Evolutionary conservation across 2,113 vertebrate genomes (phyloP), one percentile per base, ranked within the genome.

Genomic region (Prunella himalayana): DNA sequence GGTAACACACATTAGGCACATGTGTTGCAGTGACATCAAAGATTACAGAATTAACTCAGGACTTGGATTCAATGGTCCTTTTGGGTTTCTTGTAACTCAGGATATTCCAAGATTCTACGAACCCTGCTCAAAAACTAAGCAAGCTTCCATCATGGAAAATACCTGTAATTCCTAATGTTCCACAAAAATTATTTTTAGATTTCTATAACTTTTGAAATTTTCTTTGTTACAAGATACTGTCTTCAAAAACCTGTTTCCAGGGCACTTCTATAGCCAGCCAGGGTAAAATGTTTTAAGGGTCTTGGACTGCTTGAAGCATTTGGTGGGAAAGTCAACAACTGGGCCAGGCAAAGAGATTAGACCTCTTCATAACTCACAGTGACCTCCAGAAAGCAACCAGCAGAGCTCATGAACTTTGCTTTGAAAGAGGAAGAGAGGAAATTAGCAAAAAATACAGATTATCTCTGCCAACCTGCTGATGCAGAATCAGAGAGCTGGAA

Each of bases 41-140:
- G 28, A 35, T 33, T 69, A 57, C 19, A 57, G 41, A 88, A 88
- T 16, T 30, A 68, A 66, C 7, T 11, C 35, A 61, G n/a, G 47
- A 35, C 5, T 2, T 47, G 20, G 24, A 68, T 47, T 47, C 0
- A 0, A 31, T 44, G 28, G 6, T 44, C 33, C 22, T 65, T 65
- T 12, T 35, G 25, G 4, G 8, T 35, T 82, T 13, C 30, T 68
- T 47, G 9, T 49, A 47, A 41, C 11, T 22, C 24, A 41, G 11
- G 21, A 35, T 41, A 41, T 41, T 47, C 24, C 22, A 41, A 54
- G 20, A 31, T 31, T 76, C 30, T 41, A 9, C 9, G 24, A 41
- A 54, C 4, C 9, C 25, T 72, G 16, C 17, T 65, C 25, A 49
- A 80, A 90, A 88, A 27, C 7, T 41, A 45, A 83, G 10, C 16